A percentile compares a stretch with the other conserved stretches of the same genome.
phyloP scores from a whole-genome alignment of 1,140 invertebrate species.

The Camponotus pennsylvanicus region DNA sequence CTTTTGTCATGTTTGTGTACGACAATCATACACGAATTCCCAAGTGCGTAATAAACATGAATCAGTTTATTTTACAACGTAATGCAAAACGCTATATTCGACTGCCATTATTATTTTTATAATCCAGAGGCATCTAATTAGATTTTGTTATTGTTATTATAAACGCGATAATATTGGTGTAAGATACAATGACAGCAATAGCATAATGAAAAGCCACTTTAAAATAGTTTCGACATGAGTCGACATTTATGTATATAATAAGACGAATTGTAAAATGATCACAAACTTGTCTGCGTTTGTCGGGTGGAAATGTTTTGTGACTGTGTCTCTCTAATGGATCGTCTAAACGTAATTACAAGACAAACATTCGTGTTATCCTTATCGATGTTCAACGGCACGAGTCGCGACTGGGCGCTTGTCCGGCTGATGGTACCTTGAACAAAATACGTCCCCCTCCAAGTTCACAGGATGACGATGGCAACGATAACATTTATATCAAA shows the following conservation, averaged over 20 bases:
- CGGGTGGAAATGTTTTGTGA: slow-evolving; percentile 52
- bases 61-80: not conserved
- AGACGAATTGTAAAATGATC: slow-evolving; percentile 18
- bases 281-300: slow-evolving; percentile 20
- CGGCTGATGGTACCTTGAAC: not conserved
- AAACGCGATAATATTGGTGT: not conserved
- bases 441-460: not conserved
- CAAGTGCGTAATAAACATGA: not conserved
- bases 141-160: not conserved
- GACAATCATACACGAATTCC: too few relatives aligned
- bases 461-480: not conserved
- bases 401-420: not conserved
- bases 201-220: not conserved
- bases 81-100: not conserved
- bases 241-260: slow-evolving; percentile 8
- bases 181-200: not conserved
- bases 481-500: not conserved
- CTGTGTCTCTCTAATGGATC: slow-evolving; percentile 30
- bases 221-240: not conserved
- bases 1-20: not conserved
- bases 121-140: not conserved
- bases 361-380: slow-evolving; percentile 60
- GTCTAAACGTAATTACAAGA: slow-evolving; percentile 52
- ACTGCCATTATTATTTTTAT: not conserved
- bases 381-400: slow-evolving; percentile 53